These are phyloP conservation scores for Thermophis baileyi DNA, from an alignment of 2,113 vertebrate species.

Conservation along the genomic window DNA sequence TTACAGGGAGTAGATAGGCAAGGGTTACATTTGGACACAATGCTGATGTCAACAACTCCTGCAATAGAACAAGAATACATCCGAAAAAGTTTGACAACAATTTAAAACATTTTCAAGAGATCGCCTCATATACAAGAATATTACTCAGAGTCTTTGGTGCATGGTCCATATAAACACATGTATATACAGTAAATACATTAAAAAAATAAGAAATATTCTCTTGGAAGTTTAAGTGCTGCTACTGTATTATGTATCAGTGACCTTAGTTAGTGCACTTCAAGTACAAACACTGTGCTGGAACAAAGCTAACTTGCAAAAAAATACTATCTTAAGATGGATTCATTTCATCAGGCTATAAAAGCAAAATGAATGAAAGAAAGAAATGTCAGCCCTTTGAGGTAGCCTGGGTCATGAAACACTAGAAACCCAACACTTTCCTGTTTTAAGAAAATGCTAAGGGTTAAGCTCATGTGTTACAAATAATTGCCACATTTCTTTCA, in stretches of 20 bases:
- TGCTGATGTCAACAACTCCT: slow-evolving; percentile 83
- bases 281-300: slow-evolving; percentile 37
- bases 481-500: neutral
- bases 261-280: slow-evolving; percentile 38
- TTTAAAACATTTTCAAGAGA: neutral
- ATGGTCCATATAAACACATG: neutral
- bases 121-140: neutral
- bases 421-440: neutral
- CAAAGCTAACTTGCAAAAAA: neutral
- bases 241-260: slow-evolving; percentile 40
- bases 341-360: neutral
- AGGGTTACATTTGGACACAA: slow-evolving; percentile 89
- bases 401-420: neutral
- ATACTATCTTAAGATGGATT: neutral
- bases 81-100: neutral
- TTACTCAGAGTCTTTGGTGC: neutral
- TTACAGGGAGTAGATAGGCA: slow-evolving; percentile 87
- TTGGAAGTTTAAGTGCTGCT: neutral
- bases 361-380: neutral
- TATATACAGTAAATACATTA: neutral
- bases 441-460: neutral
- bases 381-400: neutral
- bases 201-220: neutral
- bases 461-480: neutral
- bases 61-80: slow-evolving; percentile 35